Percentiles rank a stretch among this genome's conserved stretches.
phyloP scores from a whole-genome alignment of 2,113 vertebrate species.

The Rhea americana region DNA sequence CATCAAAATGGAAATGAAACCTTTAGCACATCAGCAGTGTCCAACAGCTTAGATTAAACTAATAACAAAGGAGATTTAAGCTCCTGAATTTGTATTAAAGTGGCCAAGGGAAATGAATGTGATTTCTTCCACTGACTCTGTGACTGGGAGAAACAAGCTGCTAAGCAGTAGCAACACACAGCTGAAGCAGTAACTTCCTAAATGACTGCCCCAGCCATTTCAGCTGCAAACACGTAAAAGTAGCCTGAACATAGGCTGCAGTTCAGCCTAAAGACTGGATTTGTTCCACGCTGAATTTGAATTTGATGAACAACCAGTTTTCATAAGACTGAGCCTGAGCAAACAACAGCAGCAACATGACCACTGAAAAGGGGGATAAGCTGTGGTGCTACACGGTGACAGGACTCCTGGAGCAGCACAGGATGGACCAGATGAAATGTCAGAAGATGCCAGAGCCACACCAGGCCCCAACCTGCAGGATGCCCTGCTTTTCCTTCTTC shows the following conservation, averaged over 20 bases:
- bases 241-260: background rate
- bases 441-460: background rate
- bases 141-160: background rate
- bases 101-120: background rate
- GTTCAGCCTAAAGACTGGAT: background rate
- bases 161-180: background rate
- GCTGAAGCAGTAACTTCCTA: background rate
- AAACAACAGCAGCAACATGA: background rate
- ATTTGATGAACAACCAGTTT: background rate
- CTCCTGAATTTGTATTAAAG: background rate
- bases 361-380: background rate
- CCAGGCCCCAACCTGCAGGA: background rate
- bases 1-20: background rate
- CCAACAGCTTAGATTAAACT: background rate
- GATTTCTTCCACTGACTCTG: background rate
- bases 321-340: background rate
- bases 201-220: background rate
- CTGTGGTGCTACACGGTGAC: background rate
- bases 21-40: background rate
- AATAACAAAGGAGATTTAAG: background rate
- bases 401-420: fast-evolving
- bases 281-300: background rate
- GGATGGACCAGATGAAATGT: background rate
- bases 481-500: background rate
- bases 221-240: background rate